Percentiles rank a stretch among this genome's conserved stretches.
These are phyloP conservation scores for Pan troglodytes DNA, from an alignment of 2,113 vertebrate species.

Conservation along the genomic window NHGRI_mPanTro3-v2.1_pri NC_072404.2:126637501-126638000, in stretches of 20 bases:
- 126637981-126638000: conserved; percentile 64
- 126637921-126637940: conserved; percentile 67
- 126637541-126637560: conserved; percentile 30
- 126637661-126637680: conserved; percentile 11
- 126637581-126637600: conserved; percentile 41
- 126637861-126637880: conserved; percentile 39
- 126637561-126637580: conserved; percentile 41
- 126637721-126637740: conserved; percentile 53
- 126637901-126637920: conserved; percentile 60
- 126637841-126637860: conserved; percentile 54
- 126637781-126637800: conserved; percentile 40
- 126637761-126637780: conserved; percentile 55
- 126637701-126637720: conserved; percentile 57
- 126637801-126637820: conserved; percentile 45
- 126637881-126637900: conserved; percentile 55
- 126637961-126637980: conserved; percentile 66
- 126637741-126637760: conserved; percentile 64
- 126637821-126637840: background rate
- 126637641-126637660: conserved; percentile 64
- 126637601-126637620: conserved; percentile 30
- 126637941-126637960: conserved; percentile 60
- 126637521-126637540: conserved; percentile 40
- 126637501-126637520: conserved; percentile 45
- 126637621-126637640: conserved; percentile 37
- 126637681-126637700: conserved; percentile 52